Conservation (phyloP, 2,888 invertebrate species). For the Sycophila texana region DNA sequence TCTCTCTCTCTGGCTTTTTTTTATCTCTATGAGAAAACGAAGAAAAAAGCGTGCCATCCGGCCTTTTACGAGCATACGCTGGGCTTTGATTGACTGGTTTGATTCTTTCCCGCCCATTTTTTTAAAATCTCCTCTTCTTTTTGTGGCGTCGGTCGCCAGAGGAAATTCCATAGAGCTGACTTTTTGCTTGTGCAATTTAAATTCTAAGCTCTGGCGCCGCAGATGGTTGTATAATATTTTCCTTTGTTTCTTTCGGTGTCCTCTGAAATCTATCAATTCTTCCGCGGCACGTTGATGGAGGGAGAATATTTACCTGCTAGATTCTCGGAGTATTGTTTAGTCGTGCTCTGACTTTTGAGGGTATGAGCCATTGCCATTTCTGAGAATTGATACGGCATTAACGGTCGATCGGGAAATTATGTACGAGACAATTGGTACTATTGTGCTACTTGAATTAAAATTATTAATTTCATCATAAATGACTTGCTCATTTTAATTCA, state of each 20-base stretch:
- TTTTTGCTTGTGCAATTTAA: conserved; percentile 34
- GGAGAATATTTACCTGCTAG: neutral
- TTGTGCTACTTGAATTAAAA: too few relatives aligned
- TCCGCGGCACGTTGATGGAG: neutral
- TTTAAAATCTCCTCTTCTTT: conserved; percentile 4
- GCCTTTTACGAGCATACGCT: conserved; percentile 48
- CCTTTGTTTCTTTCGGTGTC: neutral
- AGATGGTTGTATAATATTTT: conserved; percentile 19
- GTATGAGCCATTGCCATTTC: too few relatives aligned
- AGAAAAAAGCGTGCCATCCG: conserved; percentile 47
- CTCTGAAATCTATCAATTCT: neutral
- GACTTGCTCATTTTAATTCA: too few relatives aligned
- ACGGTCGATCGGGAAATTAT: too few relatives aligned
- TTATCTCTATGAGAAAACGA: conserved; percentile 23
- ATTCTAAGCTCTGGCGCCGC: conserved; percentile 6
- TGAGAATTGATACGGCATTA: too few relatives aligned
- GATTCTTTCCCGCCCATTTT: conserved; percentile 30
- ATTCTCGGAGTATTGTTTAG: neutral
- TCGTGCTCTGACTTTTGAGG: too few relatives aligned
- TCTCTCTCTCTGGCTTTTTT: neutral
- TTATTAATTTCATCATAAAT: too few relatives aligned
- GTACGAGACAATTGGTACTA: too few relatives aligned
- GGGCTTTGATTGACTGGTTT: conserved; percentile 54
- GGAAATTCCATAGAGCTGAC: conserved; percentile 38
- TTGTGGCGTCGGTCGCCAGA: conserved; percentile 11